A percentile compares a stretch with the other conserved stretches of the same genome.
Conservation (phyloP, 2,888 invertebrate genomes). For the Nomada goodeniana region DNA sequence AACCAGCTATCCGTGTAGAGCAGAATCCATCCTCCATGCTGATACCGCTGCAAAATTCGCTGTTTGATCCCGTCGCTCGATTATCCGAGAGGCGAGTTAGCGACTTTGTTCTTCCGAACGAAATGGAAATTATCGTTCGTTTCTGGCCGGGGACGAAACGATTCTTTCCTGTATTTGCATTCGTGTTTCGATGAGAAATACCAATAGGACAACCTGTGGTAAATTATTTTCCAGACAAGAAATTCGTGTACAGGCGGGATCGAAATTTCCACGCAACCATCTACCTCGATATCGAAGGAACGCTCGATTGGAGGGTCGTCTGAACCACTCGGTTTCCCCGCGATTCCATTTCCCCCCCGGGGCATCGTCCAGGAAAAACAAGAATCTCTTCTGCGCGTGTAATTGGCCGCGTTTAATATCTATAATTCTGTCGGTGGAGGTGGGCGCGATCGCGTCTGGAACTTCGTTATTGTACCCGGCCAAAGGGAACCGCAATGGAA, state of each 20-base stretch:
- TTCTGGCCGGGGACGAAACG: not conserved
- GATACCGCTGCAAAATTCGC: slow-evolving; percentile 5
- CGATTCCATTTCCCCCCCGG: not conserved
- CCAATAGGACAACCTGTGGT: not conserved
- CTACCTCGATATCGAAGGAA: too few relatives aligned
- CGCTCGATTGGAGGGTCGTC: too few relatives aligned
- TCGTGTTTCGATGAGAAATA: not conserved
- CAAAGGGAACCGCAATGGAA: slow-evolving; percentile 51
- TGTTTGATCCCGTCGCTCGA: slow-evolving; percentile 45
- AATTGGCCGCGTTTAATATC: slow-evolving; percentile 47
- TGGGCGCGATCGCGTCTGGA: not conserved
- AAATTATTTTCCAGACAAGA: too few relatives aligned
- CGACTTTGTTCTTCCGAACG: slow-evolving; percentile 24
- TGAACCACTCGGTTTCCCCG: not conserved
- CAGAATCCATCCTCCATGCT: slow-evolving; percentile 49
- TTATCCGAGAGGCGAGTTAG: slow-evolving; percentile 14
- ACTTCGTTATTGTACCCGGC: slow-evolving; percentile 54
- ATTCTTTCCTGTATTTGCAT: not conserved
- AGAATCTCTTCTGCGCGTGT: not conserved
- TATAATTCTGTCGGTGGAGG: slow-evolving; percentile 11
- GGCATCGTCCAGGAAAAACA: not conserved
- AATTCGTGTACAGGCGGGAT: too few relatives aligned
- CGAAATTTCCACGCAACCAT: too few relatives aligned
- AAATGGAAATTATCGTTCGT: slow-evolving; percentile 31
- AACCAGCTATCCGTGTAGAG: slow-evolving; percentile 52